phyloP scores from a whole-genome alignment of 2,888 invertebrate genomes.

The Invenusta paracnida region DNA sequence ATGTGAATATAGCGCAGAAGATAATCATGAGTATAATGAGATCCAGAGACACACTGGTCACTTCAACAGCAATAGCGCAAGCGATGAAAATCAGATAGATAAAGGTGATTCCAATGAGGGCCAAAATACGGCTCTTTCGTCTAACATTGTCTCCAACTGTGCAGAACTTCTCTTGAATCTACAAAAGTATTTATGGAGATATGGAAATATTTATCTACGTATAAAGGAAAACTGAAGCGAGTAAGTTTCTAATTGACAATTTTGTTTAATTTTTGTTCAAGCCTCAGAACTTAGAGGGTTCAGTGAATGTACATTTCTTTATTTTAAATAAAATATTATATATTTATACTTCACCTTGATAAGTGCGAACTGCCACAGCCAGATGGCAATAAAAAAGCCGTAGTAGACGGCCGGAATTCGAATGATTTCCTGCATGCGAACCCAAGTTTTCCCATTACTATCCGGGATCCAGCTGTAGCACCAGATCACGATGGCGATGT shows the following conservation, averaged over 20 bases:
- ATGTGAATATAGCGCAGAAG: background rate
- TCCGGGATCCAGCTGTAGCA: slow-evolving; percentile 47
- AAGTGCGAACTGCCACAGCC: background rate
- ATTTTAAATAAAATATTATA: too few relatives aligned
- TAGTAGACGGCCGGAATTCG: slow-evolving; percentile 46
- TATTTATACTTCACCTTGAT: too few relatives aligned
- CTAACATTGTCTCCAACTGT: background rate
- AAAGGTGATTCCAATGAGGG: background rate
- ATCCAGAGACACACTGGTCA: background rate
- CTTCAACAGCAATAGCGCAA: background rate
- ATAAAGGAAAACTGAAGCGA: too few relatives aligned
- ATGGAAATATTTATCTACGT: too few relatives aligned
- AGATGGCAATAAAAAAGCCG: slow-evolving; percentile 30
- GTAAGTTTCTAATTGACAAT: too few relatives aligned
- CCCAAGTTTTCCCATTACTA: slow-evolving; percentile 43
- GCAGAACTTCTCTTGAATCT: background rate
- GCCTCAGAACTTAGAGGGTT: too few relatives aligned
- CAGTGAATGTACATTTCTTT: too few relatives aligned
- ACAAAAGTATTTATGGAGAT: background rate
- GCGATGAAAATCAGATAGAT: background rate
- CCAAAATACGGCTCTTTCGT: background rate
- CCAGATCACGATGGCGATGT: slow-evolving; percentile 43
- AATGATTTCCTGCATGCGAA: slow-evolving; percentile 46
- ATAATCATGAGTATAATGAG: background rate
- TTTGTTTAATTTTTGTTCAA: too few relatives aligned